Percentiles rank a stretch among this genome's conserved stretches.
These are phyloP conservation scores for Stegodyphus mimosarum DNA, from an alignment of 1,140 invertebrate genomes.

Conservation along the genomic window DNA sequence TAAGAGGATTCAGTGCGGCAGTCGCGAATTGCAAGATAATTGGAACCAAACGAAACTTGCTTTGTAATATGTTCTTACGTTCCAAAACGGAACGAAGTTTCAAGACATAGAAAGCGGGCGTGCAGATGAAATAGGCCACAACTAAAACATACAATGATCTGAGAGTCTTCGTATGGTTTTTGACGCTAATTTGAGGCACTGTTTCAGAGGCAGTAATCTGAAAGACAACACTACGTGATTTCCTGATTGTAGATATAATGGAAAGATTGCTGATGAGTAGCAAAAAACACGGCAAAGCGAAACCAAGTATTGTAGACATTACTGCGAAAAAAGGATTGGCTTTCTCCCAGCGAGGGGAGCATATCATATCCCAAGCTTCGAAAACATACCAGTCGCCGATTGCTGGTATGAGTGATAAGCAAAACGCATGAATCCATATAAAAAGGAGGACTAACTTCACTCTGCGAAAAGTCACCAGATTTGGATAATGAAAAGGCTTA, in stretches of 20 bases:
- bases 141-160: slow-evolving; percentile 21
- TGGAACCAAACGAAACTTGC: not conserved
- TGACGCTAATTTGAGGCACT: not conserved
- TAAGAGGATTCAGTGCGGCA: slow-evolving; percentile 20
- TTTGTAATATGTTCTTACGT: not conserved
- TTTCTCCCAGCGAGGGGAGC: not conserved
- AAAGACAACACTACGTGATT: not conserved
- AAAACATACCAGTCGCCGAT: not conserved
- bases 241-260: not conserved
- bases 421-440: slow-evolving; percentile 26
- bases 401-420: not conserved
- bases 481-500: slow-evolving; percentile 33
- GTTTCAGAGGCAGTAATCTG: not conserved
- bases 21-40: not conserved
- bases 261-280: slow-evolving; percentile 12
- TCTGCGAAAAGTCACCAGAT: slow-evolving; percentile 13
- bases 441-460: slow-evolving; percentile 7
- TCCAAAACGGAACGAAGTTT: not conserved
- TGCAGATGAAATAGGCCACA: slow-evolving; percentile 4
- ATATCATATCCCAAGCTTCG: slow-evolving; percentile 14
- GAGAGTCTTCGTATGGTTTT: slow-evolving; percentile 4
- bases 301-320: not conserved
- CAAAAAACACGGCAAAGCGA: slow-evolving; percentile 1
- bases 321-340: not conserved
- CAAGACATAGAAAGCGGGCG: not conserved